These are phyloP conservation scores for Dreissena polymorpha DNA, from an alignment of 1,140 invertebrate species.

Conservation along the genomic window DNA sequence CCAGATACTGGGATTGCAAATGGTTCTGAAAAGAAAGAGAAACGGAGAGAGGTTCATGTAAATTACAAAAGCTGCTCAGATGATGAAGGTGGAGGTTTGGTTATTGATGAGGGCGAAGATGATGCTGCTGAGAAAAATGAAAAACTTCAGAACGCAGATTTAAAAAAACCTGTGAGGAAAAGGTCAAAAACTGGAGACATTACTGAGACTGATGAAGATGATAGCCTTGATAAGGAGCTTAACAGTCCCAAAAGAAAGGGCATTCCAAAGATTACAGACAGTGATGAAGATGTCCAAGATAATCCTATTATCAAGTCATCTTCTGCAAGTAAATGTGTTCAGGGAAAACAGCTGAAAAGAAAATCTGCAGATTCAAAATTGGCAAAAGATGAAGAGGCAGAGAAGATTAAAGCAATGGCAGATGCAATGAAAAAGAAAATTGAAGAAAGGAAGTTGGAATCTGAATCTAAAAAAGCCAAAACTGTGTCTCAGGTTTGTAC, in stretches of 20 bases:
- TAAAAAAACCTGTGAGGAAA: neutral
- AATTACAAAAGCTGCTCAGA: neutral
- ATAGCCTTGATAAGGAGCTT: neutral
- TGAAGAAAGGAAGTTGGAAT: conserved; percentile 4
- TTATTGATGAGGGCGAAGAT: neutral
- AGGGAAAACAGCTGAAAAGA: neutral
- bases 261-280: conserved; percentile 11
- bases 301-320: neutral
- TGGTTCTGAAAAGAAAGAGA: no score
- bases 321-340: neutral
- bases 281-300: conserved; percentile 1
- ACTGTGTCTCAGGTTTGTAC: neutral
- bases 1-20: no score
- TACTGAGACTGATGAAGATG: no score
- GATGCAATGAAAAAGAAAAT: conserved; percentile 41
- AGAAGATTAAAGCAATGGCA: conserved; percentile 51
- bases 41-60: neutral
- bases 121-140: conserved; percentile 6
- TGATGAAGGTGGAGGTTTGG: neutral
- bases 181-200: no score
- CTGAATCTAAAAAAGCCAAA: neutral
- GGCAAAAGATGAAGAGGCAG: neutral
- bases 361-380: neutral
- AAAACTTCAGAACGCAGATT: neutral
- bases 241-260: neutral